Conservation (phyloP, 2,797 vertebrate species). For the Parauchenoglanis punctatus region DNA sequence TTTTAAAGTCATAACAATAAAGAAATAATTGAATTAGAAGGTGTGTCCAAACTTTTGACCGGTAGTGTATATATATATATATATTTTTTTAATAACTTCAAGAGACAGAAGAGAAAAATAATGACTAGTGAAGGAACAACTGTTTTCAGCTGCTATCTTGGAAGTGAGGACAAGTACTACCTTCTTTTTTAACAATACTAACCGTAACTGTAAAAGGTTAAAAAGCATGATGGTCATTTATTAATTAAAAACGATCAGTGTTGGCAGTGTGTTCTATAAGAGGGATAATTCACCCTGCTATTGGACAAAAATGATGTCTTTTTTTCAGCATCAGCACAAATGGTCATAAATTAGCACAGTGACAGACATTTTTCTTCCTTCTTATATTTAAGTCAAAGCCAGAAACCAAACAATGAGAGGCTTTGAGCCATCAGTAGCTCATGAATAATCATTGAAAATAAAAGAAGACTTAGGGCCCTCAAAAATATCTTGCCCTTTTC, state of each 20-base stretch:
- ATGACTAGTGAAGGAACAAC: no score
- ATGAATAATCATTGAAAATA: conserved; percentile 58
- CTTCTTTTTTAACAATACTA: neutral
- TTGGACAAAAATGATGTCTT: neutral
- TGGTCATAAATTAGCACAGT: neutral
- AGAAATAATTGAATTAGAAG: no score
- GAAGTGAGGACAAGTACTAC: neutral
- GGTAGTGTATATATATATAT: no score
- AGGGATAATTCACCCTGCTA: neutral
- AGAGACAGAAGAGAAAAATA: no score
- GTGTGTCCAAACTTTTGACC: no score
- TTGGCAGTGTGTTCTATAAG: neutral
- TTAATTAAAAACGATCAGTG: neutral
- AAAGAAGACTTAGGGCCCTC: conserved; percentile 44
- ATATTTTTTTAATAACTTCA: no score
- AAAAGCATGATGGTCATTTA: neutral
- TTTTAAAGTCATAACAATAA: no score
- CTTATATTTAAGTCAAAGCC: neutral
- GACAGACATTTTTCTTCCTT: neutral
- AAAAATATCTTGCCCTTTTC: conserved; percentile 59
- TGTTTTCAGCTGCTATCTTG: neutral
- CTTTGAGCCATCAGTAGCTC: conserved; percentile 42
- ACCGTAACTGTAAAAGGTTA: neutral
- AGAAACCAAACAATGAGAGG: neutral
- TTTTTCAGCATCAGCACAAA: conserved; percentile 6